These are phyloP conservation scores for Eupsilia transversa DNA, from an alignment of 2,888 invertebrate species.

Conservation along the genomic window DNA sequence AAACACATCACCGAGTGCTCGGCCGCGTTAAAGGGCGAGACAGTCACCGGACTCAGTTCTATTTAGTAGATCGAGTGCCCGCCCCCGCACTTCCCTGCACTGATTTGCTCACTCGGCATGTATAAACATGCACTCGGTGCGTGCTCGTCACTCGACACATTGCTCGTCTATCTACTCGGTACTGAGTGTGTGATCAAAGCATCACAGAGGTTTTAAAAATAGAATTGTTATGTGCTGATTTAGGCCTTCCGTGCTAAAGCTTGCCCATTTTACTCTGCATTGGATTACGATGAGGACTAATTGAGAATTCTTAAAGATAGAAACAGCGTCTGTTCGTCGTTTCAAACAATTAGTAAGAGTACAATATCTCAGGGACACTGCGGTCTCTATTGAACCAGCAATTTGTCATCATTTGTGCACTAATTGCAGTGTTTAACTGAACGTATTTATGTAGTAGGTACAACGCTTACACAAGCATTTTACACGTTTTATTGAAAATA, in stretches of 20 bases:
- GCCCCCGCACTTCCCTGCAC: too few relatives aligned
- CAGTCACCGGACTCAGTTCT: too few relatives aligned
- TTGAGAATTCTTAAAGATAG: background rate
- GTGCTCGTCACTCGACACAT: too few relatives aligned
- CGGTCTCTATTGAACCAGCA: slow-evolving; percentile 24
- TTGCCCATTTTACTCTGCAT: background rate
- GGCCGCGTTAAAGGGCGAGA: too few relatives aligned
- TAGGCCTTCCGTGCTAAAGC: background rate
- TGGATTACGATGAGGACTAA: background rate
- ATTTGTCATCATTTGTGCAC: slow-evolving; percentile 51
- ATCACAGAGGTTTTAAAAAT: too few relatives aligned
- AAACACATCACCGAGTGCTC: too few relatives aligned
- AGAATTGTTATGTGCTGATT: background rate
- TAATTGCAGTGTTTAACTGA: slow-evolving; percentile 36
- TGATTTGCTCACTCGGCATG: too few relatives aligned
- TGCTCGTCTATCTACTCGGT: too few relatives aligned
- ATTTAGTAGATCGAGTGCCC: too few relatives aligned
- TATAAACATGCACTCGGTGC: too few relatives aligned
- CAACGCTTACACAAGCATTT: background rate
- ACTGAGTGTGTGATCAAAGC: too few relatives aligned
- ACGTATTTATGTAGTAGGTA: background rate
- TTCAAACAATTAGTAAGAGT: slow-evolving; percentile 35
- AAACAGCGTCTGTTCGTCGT: background rate
- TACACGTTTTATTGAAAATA: slow-evolving; percentile 6
- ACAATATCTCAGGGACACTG: slow-evolving; percentile 11